Evolutionary conservation across 2,888 invertebrate species (phyloP), one percentile per base, ranked within the genome.

Genomic region (Lamproptera curius): DNA sequence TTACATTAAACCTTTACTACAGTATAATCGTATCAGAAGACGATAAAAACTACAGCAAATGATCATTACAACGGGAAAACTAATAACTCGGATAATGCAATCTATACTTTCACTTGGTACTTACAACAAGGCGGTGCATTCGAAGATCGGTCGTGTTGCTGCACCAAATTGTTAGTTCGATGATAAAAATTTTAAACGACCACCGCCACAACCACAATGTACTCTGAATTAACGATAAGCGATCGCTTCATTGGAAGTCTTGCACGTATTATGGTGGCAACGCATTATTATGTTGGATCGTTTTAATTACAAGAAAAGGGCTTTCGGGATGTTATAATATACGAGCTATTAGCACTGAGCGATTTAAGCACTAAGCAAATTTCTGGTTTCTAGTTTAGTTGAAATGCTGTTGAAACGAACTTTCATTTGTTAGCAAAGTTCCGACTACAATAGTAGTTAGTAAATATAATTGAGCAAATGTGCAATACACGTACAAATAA

Each of bases 1-100:
- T 31, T 28, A 16, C 17, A 39, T 39, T 23, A 16, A 35, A 40
- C 37, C 36, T n/a, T 37, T 39, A 42, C 37, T 11, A 38, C 65
- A 65, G 48, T 57, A 63, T 52, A 58, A 58, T 57, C 52, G 50
- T 36, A 38, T 46, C 23, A 44, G 48, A 33, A 8, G 23, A 35
- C 34, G 16, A 44, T 17, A 39, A 26, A 44, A 40, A 40, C 11
- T 70, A 65, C 70, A 75, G 69, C 63, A 66, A 74, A 63, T 63
- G 64, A 65, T 68, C 67, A 75, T 85, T 84, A 82, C 80, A 73
- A 79, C 79, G 75, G n/a, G n/a, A n/a, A 69, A 75, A 70, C 74
- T 76, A 78, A 78, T 77, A 79, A 73, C 69, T 74, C 65, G 70
- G 72, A 79, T 81, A 81, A n/a, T n/a, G 76, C 77, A 81, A 80